Percentiles rank a stretch among this genome's conserved stretches.
These are phyloP conservation scores for Drosophila cracens DNA, from an alignment of 2,888 invertebrate species.

Conservation along the genomic window DNA sequence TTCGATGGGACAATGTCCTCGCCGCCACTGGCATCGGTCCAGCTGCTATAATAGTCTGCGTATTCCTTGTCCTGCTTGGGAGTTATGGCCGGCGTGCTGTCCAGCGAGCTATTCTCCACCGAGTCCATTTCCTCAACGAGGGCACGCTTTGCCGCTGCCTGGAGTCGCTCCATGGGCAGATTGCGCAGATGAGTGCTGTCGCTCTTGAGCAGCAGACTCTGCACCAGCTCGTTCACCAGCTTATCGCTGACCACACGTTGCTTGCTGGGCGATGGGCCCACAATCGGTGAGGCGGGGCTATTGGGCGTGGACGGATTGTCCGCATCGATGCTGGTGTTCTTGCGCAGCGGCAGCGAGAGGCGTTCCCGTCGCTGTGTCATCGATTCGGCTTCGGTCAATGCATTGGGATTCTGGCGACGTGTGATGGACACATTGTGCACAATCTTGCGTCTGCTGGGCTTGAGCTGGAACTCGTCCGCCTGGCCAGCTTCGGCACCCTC, in stretches of 20 bases:
- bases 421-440: constrained; percentile 85
- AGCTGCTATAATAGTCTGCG: constrained; percentile 87
- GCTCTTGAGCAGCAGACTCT: constrained; percentile 86
- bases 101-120: constrained; percentile 85
- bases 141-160: constrained; percentile 87
- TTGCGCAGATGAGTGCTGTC: constrained; percentile 86
- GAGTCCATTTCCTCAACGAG: constrained; percentile 87
- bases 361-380: constrained; percentile 85
- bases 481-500: constrained; percentile 38
- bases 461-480: constrained; percentile 80
- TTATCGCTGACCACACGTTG: constrained; percentile 86
- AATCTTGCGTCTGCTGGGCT: constrained; percentile 83
- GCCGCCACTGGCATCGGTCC: constrained; percentile 82
- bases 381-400: constrained; percentile 83
- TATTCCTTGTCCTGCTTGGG: constrained; percentile 84
- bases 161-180: constrained; percentile 87
- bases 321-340: constrained; percentile 85
- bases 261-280: constrained; percentile 84
- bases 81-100: constrained; percentile 86
- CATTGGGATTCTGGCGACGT: constrained; percentile 83
- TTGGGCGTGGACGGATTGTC: constrained; percentile 86
- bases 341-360: constrained; percentile 86
- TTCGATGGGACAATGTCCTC: constrained; percentile 87
- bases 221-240: constrained; percentile 87
- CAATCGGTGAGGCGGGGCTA: constrained; percentile 84